phyloP scores from a whole-genome alignment of 2,888 invertebrate species.

The Tolmerus cingulatus region DNA sequence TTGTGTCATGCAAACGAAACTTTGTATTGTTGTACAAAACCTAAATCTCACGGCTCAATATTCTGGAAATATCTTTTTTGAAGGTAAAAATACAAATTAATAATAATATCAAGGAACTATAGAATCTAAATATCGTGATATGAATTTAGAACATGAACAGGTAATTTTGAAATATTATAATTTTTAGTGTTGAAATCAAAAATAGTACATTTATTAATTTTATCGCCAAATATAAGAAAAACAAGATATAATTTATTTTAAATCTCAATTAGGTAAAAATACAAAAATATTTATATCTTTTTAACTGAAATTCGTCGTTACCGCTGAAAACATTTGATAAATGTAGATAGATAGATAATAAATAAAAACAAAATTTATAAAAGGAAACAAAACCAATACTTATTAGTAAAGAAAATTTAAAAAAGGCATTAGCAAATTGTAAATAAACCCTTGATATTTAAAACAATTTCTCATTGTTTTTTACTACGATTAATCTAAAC shows the following conservation, averaged over 20 bases:
- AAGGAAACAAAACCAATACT: not conserved
- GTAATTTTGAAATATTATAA: not conserved
- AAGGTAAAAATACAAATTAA: not conserved
- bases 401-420: not conserved
- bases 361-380: not conserved
- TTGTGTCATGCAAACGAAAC: not conserved
- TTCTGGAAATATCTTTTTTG: not conserved
- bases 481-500: not conserved
- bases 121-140: not conserved
- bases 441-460: not conserved
- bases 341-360: not conserved
- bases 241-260: no score
- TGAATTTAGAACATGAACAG: not conserved
- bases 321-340: not conserved
- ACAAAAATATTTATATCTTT: no score
- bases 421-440: not conserved
- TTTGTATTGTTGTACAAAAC: not conserved
- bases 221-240: not conserved
- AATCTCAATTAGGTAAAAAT: no score
- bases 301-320: not conserved
- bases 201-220: not conserved
- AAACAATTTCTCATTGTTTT: not conserved
- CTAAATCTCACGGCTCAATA: not conserved
- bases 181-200: not conserved
- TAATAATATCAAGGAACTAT: not conserved